Evolutionary conservation across 2,888 invertebrate genomes (phyloP).

Genomic region (Calliopum simillimum): DNA sequence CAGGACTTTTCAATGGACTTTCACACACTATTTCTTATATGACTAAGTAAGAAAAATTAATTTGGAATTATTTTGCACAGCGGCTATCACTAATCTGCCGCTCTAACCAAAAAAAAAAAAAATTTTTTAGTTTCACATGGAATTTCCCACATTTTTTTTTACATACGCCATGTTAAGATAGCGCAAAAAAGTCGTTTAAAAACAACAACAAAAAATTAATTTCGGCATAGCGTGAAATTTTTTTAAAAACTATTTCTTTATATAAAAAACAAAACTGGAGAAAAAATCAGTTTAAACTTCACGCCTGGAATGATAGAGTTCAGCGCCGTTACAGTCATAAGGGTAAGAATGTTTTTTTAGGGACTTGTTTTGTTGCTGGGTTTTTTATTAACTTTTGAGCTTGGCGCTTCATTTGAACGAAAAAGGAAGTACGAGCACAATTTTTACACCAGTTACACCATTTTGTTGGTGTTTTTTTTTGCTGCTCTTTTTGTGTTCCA

Average conservation of each 20-base stretch:
- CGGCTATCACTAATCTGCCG: too few species aligned
- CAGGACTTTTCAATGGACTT: too few species aligned
- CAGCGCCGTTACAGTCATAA: background rate
- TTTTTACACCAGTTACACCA: background rate
- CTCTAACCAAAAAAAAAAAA: too few species aligned
- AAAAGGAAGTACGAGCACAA: background rate
- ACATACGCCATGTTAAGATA: too few species aligned
- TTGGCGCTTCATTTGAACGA: background rate
- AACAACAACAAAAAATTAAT: background rate
- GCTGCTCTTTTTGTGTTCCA: background rate
- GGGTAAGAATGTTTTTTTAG: background rate
- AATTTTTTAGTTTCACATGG: too few species aligned
- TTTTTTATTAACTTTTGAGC: background rate
- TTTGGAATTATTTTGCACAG: too few species aligned
- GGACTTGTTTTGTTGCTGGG: background rate
- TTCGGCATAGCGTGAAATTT: slow-evolving; percentile 4
- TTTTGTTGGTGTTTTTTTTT: background rate
- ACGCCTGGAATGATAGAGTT: slow-evolving; percentile 5
- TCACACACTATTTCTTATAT: too few species aligned
- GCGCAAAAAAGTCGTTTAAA: too few species aligned
- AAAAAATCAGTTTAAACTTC: slow-evolving; percentile 6
- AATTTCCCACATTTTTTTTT: too few species aligned
- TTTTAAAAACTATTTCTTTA: background rate
- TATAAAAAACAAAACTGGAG: background rate
- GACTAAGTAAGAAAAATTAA: too few species aligned